Conservation (phyloP, 2,797 vertebrate species). For the Dromococcyx pavoninus region DNA sequence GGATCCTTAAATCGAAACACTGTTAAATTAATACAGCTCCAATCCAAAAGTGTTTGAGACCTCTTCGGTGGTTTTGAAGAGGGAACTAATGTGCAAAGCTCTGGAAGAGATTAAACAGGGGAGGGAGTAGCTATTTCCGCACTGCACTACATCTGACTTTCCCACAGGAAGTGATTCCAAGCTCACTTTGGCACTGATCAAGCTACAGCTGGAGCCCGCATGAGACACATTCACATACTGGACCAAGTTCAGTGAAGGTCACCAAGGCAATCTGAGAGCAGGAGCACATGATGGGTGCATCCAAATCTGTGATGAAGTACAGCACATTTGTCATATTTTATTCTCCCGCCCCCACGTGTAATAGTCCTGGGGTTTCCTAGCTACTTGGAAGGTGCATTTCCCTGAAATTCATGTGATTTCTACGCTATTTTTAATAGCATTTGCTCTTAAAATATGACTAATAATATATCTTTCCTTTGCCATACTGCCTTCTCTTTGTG, state of each 20-base stretch:
- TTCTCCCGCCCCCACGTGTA: not conserved
- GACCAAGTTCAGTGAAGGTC: not conserved
- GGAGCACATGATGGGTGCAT: accelerated
- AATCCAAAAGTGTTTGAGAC: not conserved
- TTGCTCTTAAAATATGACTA: not conserved
- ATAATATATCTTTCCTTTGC: not conserved
- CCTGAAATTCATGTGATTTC: not conserved
- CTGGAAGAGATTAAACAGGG: not conserved
- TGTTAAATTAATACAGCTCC: not conserved
- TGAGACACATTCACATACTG: not conserved
- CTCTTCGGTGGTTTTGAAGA: not conserved
- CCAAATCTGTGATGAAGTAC: not conserved
- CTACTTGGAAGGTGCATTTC: not conserved
- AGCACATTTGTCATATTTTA: not conserved
- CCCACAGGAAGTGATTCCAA: not conserved
- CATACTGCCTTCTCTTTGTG: not conserved
- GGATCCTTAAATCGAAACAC: not conserved
- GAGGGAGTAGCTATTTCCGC: not conserved
- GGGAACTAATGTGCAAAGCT: not conserved
- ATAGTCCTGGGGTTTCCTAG: not conserved
- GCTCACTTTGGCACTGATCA: not conserved
- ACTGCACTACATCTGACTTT: not conserved
- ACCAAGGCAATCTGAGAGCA: not conserved
- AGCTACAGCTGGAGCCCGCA: not conserved
- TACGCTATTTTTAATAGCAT: not conserved